These are phyloP conservation scores for Cephus spinipes DNA, from an alignment of 2,888 invertebrate species.

Conservation along the genomic window DNA sequence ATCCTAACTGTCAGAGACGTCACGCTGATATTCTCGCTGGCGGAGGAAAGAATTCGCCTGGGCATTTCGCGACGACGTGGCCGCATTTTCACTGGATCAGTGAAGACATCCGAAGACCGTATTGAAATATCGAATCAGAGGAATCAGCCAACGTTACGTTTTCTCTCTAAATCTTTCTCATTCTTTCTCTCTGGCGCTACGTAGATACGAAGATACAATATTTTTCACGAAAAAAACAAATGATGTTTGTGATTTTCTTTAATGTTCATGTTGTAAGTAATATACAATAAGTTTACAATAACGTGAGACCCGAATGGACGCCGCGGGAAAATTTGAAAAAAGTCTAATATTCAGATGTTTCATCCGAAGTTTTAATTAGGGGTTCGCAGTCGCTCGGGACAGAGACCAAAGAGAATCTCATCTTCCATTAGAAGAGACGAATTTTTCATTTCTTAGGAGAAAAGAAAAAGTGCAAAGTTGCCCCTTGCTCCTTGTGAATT, in stretches of 20 bases:
- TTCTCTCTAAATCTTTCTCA: not conserved
- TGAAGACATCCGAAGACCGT: no score
- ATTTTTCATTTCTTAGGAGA: no score
- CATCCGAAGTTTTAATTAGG: not conserved
- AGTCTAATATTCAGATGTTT: not conserved
- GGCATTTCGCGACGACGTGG: no score
- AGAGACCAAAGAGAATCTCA: no score
- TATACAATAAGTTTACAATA: slow-evolving; percentile 61
- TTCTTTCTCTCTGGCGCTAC: slow-evolving; percentile 25
- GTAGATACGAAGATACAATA: slow-evolving; percentile 52
- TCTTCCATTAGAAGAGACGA: no score
- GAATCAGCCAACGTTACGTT: not conserved
- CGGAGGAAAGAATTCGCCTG: no score
- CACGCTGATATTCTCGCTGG: no score
- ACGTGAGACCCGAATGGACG: slow-evolving; percentile 34
- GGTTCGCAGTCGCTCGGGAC: no score
- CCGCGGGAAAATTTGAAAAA: slow-evolving; percentile 27
- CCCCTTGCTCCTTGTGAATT: no score
- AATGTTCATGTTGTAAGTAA: slow-evolving; percentile 52
- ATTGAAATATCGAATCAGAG: not conserved
- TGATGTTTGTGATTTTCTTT: slow-evolving; percentile 23
- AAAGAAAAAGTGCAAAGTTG: no score
- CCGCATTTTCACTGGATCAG: no score
- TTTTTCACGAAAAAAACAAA: slow-evolving; percentile 48
- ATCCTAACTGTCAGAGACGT: no score